phyloP scores from a whole-genome alignment of 92 coral and sea anemone species.

The Galaxea fascicularis region DNA sequence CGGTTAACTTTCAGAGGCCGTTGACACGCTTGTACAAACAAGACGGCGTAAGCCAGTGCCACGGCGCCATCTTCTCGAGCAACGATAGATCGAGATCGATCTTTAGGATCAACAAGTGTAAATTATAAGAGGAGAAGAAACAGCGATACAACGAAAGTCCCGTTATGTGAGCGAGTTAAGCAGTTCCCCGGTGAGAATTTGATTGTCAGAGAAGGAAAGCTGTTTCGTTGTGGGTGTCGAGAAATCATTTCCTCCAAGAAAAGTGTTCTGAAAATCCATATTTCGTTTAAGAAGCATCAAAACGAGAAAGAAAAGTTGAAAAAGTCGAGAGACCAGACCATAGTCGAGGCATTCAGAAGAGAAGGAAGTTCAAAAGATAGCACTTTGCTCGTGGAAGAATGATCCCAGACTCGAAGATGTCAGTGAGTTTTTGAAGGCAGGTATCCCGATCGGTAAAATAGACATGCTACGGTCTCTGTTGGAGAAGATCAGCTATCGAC shows the following conservation, averaged over 20 bases:
- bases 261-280: conserved; percentile 50
- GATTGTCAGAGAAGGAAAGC: conserved; percentile 30
- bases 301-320: conserved; percentile 29
- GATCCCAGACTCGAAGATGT: conserved; percentile 35
- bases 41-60: conserved; percentile 22
- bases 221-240: conserved; percentile 47
- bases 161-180: conserved; percentile 2
- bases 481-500: conserved; percentile 47
- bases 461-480: conserved; percentile 54
- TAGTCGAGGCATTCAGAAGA: conserved; percentile 30
- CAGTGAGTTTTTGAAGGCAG: conserved; percentile 36
- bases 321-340: conserved; percentile 45
- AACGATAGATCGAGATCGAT: background rate
- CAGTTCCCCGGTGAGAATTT: conserved; percentile 36
- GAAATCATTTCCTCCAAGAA: conserved; percentile 48
- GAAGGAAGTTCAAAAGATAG: conserved; percentile 23
- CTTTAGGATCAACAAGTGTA: background rate
- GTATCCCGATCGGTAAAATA: conserved; percentile 49
- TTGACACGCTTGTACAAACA: conserved; percentile 7
- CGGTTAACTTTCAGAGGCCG: background rate
- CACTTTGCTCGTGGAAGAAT: conserved; percentile 47
- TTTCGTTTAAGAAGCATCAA: conserved; percentile 36
- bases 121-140: conserved; percentile 13
- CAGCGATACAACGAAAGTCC: background rate
- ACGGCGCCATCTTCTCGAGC: too few relatives aligned